These are phyloP conservation scores for Gouania willdenowi DNA, from an alignment of 2,797 vertebrate genomes.

Conservation along the genomic window DNA sequence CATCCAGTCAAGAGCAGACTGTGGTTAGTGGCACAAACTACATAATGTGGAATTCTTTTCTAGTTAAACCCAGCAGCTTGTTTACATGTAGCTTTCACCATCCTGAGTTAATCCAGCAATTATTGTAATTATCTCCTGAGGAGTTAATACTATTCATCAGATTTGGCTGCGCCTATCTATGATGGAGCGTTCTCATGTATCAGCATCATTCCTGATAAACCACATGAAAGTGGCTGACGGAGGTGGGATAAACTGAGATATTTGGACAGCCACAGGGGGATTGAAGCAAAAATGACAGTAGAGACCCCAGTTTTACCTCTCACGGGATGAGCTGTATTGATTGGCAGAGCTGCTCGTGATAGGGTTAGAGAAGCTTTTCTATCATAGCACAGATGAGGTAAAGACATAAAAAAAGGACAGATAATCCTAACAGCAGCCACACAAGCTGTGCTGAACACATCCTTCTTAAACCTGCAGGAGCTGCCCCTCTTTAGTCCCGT, in stretches of 20 bases:
- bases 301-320: constrained; percentile 43
- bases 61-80: too few relatives aligned
- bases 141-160: too few relatives aligned
- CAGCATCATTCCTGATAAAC: constrained; percentile 11
- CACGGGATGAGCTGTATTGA: constrained; percentile 61
- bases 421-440: constrained; percentile 64
- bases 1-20: too few relatives aligned
- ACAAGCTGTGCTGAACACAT: constrained; percentile 65
- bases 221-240: constrained; percentile 14
- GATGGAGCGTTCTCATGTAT: neutral
- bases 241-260: constrained; percentile 28
- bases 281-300: constrained; percentile 35
- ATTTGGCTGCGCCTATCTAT: too few relatives aligned
- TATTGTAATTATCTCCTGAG: too few relatives aligned
- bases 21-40: too few relatives aligned
- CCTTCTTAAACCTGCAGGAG: constrained; percentile 61
- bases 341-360: constrained; percentile 54
- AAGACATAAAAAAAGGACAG: constrained; percentile 22
- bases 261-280: constrained; percentile 15
- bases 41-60: too few relatives aligned
- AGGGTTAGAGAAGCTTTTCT: constrained; percentile 61
- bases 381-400: constrained; percentile 47
- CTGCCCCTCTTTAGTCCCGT: constrained; percentile 54
- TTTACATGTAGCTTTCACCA: too few relatives aligned
- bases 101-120: neutral